phyloP scores from a whole-genome alignment of 2,797 vertebrate species.

The Poecilia wingei region DNA sequence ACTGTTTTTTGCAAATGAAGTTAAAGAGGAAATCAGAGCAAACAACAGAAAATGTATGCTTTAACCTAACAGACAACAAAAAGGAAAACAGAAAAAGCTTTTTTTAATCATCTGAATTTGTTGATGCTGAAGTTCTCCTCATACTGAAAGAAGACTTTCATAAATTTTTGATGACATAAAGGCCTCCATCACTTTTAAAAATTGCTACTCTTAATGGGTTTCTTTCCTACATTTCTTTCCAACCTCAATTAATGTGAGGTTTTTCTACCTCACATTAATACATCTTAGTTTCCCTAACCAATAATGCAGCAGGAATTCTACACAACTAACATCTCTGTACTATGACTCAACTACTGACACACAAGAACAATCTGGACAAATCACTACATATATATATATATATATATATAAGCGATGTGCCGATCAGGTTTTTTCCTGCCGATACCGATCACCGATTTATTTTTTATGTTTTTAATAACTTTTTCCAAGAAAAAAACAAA shows the following conservation, averaged over 20 bases:
- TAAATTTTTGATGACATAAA: slow-evolving; percentile 98
- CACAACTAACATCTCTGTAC: slow-evolving; percentile 90
- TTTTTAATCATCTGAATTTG: slow-evolving; percentile 73
- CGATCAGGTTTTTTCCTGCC: no score
- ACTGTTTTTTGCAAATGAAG: not conserved
- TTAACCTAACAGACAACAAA: slow-evolving; percentile 17
- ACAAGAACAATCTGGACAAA: no score
- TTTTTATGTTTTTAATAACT: no score
- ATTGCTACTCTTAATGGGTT: slow-evolving; percentile 93
- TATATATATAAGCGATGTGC: no score
- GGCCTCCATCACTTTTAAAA: slow-evolving; percentile 93
- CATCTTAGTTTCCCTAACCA: slow-evolving; percentile 88
- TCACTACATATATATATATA: no score
- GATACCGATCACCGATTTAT: no score
- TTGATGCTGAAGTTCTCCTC: slow-evolving; percentile 86
- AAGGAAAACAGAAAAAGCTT: slow-evolving; percentile 67
- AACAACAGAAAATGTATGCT: slow-evolving; percentile 7
- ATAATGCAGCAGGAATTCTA: slow-evolving; percentile 92
- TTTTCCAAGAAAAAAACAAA: no score
- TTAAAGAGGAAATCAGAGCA: not conserved
- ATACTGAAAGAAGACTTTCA: slow-evolving; percentile 89
- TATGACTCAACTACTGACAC: slow-evolving; percentile 67
- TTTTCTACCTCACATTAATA: slow-evolving; percentile 92
- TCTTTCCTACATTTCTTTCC: slow-evolving; percentile 82
- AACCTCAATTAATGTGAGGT: no score